phyloP scores from a whole-genome alignment of 1,140 invertebrate genomes.

The Acromyrmex echinatior region DNA sequence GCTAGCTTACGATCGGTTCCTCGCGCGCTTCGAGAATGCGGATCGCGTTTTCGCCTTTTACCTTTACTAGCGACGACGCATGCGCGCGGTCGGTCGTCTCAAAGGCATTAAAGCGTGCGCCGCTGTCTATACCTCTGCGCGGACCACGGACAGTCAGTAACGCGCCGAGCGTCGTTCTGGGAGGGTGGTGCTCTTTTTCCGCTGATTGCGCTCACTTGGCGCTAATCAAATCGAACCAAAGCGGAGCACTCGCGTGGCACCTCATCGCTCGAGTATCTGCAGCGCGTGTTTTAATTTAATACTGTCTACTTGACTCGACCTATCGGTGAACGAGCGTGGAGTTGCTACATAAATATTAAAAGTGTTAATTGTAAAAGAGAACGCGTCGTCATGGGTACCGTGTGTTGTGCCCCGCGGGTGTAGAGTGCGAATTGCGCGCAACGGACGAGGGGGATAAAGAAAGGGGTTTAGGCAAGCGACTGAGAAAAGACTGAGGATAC shows the following conservation, averaged over 20 bases:
- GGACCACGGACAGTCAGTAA: slow-evolving; percentile 71
- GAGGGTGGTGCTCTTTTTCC: neutral
- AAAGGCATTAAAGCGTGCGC: slow-evolving; percentile 43
- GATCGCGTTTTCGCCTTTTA: slow-evolving; percentile 49
- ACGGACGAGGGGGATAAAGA: neutral
- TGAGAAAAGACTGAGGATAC: slow-evolving; percentile 19
- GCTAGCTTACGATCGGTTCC: neutral
- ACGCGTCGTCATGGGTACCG: slow-evolving; percentile 80
- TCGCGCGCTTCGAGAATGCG: neutral
- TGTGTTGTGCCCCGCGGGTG: slow-evolving; percentile 79
- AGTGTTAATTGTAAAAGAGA: slow-evolving; percentile 48
- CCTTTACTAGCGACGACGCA: slow-evolving; percentile 43
- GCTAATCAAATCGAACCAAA: neutral
- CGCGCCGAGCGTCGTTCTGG: slow-evolving; percentile 72
- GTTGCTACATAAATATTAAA: neutral
- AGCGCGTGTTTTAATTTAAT: neutral
- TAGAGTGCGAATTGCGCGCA: slow-evolving; percentile 67
- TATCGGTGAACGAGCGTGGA: slow-evolving; percentile 18
- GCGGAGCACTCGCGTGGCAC: neutral
- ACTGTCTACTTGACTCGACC: neutral
- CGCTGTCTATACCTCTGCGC: slow-evolving; percentile 37
- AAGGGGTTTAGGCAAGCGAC: neutral
- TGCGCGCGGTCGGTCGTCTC: slow-evolving; percentile 49
- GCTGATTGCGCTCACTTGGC: neutral
- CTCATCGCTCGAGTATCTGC: neutral